Conservation (phyloP, 2,888 invertebrate genomes). For the Doris montereyensis region DNA sequence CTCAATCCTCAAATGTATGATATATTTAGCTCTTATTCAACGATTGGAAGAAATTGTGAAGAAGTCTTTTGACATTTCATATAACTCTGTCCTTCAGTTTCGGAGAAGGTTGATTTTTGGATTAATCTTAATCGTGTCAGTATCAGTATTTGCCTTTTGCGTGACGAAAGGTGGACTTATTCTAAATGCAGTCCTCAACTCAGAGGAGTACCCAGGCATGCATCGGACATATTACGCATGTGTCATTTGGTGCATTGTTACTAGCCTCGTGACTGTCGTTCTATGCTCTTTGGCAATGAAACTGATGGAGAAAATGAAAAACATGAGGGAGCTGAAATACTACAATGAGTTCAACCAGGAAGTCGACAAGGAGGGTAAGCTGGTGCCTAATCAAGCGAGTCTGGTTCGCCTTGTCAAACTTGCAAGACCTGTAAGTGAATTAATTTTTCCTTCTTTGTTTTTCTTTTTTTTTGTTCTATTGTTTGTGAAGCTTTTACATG, state of each 20-base stretch:
- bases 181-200: constrained; percentile 50
- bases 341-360: constrained; percentile 62
- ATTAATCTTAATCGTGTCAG: background rate
- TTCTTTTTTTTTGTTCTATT: too few species aligned
- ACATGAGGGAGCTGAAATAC: constrained; percentile 54
- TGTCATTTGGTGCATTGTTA: constrained; percentile 56
- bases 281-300: constrained; percentile 51
- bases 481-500: too few species aligned
- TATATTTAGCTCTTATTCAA: constrained; percentile 56
- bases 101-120: background rate
- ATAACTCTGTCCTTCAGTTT: constrained; percentile 50
- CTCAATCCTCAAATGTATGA: constrained; percentile 56
- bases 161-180: constrained; percentile 55
- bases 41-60: constrained; percentile 46
- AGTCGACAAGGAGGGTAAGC: constrained; percentile 65
- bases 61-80: constrained; percentile 44
- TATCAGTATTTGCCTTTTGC: constrained; percentile 20
- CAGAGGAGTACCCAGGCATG: constrained; percentile 54
- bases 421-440: constrained; percentile 64
- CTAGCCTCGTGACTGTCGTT: constrained; percentile 57
- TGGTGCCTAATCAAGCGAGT: constrained; percentile 54
- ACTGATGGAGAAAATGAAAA: constrained; percentile 57
- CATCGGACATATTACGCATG: constrained; percentile 62
- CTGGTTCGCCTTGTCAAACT: constrained; percentile 58
- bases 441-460: background rate